These are phyloP conservation scores for Conistra vaccinii DNA, from an alignment of 2,888 invertebrate species.

Conservation along the genomic window DNA sequence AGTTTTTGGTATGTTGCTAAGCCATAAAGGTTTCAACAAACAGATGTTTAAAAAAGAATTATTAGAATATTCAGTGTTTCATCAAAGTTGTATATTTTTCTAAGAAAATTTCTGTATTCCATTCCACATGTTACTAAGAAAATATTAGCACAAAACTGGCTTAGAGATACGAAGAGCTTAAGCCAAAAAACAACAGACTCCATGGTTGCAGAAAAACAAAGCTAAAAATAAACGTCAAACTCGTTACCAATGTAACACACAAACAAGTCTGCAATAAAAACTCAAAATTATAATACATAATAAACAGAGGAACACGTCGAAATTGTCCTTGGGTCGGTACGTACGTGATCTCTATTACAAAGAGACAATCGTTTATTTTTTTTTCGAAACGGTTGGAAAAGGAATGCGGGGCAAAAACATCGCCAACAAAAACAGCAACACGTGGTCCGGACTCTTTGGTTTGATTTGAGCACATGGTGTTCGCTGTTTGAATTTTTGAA, in stretches of 20 bases:
- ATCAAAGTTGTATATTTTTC: conserved; percentile 17
- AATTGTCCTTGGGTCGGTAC: conserved; percentile 65
- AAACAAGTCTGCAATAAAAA: conserved; percentile 51
- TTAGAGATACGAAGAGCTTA: background rate
- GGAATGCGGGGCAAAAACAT: conserved; percentile 66
- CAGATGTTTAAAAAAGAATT: background rate
- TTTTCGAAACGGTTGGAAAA: conserved; percentile 56
- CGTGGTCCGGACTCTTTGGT: conserved; percentile 46
- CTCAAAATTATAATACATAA: conserved; percentile 56
- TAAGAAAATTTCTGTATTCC: background rate
- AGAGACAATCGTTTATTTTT: conserved; percentile 64
- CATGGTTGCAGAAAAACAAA: conserved; percentile 42
- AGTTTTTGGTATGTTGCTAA: background rate
- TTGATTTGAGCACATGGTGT: conserved; percentile 37
- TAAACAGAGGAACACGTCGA: conserved; percentile 55
- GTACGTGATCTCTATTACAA: conserved; percentile 69
- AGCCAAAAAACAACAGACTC: background rate
- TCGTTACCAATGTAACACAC: conserved; percentile 34
- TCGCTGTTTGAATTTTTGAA: conserved; percentile 44
- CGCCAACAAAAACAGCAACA: conserved; percentile 67
- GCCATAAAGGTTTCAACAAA: background rate
- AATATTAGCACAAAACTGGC: conserved; percentile 16
- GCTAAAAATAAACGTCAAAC: conserved; percentile 43
- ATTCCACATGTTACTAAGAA: conserved; percentile 12
- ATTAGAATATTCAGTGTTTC: background rate